phyloP scores from a whole-genome alignment of 2,888 invertebrate species.

The Oligia fasciuncula region DNA sequence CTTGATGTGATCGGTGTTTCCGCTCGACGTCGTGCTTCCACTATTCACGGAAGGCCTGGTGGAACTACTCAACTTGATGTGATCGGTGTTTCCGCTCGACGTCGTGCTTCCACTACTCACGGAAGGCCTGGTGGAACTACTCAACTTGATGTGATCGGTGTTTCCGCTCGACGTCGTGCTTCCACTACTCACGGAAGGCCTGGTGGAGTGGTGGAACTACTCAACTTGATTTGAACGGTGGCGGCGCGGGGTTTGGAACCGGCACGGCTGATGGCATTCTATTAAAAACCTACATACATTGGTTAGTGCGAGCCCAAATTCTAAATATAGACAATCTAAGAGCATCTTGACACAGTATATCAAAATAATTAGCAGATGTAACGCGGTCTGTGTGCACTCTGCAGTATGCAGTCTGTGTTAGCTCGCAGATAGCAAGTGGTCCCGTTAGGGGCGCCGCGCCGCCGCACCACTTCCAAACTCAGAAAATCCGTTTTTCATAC shows the following conservation, averaged over 20 bases:
- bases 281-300: neutral
- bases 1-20: too few species aligned
- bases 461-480: neutral
- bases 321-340: neutral
- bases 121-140: too few species aligned
- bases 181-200: neutral
- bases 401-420: constrained; percentile 17
- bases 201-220: neutral
- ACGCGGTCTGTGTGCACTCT: constrained; percentile 23
- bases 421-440: constrained; percentile 19
- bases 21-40: too few species aligned
- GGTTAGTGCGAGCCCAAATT: constrained; percentile 9
- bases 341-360: constrained; percentile 11
- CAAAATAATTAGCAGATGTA: constrained; percentile 34
- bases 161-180: constrained; percentile 18
- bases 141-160: neutral
- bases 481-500: neutral
- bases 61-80: too few species aligned
- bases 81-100: too few species aligned
- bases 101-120: too few species aligned
- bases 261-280: neutral
- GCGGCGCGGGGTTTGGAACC: constrained; percentile 8
- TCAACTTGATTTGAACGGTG: constrained; percentile 20
- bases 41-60: too few species aligned
- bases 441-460: constrained; percentile 20